A percentile compares a stretch with the other conserved stretches of the same genome.
Evolutionary conservation across 2,113 vertebrate species (phyloP).

Genomic region (Chloebia gouldiae): DNA sequence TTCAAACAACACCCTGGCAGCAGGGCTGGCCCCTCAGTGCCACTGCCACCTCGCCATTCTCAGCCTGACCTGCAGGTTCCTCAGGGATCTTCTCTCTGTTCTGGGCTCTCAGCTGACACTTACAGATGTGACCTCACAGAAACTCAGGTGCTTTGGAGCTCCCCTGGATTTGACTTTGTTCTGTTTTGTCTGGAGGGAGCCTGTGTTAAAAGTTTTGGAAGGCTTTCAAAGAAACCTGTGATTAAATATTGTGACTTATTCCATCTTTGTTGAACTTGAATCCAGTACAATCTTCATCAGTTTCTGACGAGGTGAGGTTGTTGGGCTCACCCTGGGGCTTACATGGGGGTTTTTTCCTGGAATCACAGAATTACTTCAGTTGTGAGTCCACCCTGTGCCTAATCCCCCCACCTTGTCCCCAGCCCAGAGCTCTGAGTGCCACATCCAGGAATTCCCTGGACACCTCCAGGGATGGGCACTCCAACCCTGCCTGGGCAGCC

Average conservation of each 20-base stretch:
- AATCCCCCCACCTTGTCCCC: fast-evolving
- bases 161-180: not conserved
- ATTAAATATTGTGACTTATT: not conserved
- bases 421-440: not conserved
- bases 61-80: fast-evolving
- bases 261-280: not conserved
- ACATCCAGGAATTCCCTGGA: not conserved
- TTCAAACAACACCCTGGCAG: not conserved
- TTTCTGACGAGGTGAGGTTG: no score
- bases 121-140: fast-evolving
- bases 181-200: not conserved
- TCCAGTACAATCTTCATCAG: fast-evolving
- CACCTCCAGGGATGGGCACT: no score
- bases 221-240: not conserved
- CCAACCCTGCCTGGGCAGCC: no score
- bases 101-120: not conserved
- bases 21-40: not conserved
- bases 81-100: not conserved
- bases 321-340: not conserved
- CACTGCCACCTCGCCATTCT: not conserved
- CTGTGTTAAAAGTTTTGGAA: not conserved
- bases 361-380: not conserved
- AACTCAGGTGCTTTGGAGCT: not conserved
- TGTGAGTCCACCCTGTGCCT: fast-evolving
- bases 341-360: not conserved